Evolutionary conservation across 2,888 invertebrate genomes (phyloP).

Genomic region (Drosophila vallismaia): DNA sequence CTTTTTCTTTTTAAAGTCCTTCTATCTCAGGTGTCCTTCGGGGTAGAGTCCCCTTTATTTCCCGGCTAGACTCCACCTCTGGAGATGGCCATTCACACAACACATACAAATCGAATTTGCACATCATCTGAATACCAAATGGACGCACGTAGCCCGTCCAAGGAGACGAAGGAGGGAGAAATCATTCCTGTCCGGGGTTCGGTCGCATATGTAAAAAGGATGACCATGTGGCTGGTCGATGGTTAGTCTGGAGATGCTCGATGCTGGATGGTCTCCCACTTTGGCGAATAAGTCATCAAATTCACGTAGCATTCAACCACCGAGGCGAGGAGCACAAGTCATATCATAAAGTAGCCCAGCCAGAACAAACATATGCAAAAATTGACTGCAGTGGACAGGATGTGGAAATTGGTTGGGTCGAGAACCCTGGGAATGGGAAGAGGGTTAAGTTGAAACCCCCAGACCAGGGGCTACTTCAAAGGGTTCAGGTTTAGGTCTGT

Average conservation of each 20-base stretch:
- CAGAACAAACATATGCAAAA: slow-evolving; percentile 79
- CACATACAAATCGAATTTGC: slow-evolving; percentile 81
- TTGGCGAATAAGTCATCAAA: slow-evolving; percentile 78
- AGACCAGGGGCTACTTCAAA: slow-evolving; percentile 66
- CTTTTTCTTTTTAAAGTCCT: too few species aligned
- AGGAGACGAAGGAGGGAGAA: slow-evolving; percentile 22
- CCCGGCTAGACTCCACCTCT: slow-evolving; percentile 47
- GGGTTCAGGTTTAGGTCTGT: slow-evolving; percentile 48
- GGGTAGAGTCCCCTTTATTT: not conserved
- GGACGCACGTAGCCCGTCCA: slow-evolving; percentile 74
- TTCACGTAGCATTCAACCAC: slow-evolving; percentile 66
- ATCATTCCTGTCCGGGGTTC: slow-evolving; percentile 27
- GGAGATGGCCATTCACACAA: slow-evolving; percentile 46
- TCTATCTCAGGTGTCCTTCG: not conserved
- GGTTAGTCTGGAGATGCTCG: slow-evolving; percentile 36
- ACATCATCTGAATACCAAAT: slow-evolving; percentile 84
- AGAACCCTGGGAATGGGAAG: slow-evolving; percentile 19
- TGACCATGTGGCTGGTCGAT: slow-evolving; percentile 55
- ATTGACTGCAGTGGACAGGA: slow-evolving; percentile 53
- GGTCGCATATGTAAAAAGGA: slow-evolving; percentile 65
- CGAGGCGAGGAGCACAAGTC: slow-evolving; percentile 51
- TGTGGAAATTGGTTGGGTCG: slow-evolving; percentile 49
- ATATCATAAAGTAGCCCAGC: slow-evolving; percentile 73
- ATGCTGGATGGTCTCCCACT: slow-evolving; percentile 54
- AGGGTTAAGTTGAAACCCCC: not conserved